phyloP scores from a whole-genome alignment of 2,797 vertebrate genomes.

The Danio choprae region DNA sequence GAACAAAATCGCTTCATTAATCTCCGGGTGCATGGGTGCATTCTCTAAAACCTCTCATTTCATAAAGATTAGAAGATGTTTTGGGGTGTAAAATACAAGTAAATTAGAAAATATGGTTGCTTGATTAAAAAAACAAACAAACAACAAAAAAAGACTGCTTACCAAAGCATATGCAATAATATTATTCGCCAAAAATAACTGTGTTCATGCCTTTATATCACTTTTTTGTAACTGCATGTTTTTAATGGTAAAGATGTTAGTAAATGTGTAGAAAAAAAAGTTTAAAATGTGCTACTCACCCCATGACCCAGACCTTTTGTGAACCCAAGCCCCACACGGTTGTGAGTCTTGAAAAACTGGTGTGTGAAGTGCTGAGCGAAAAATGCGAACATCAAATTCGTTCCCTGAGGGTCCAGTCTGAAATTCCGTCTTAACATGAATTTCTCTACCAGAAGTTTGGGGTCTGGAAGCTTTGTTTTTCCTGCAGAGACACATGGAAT shows the following conservation, averaged over 20 bases:
- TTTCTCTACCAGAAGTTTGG: conserved; percentile 75
- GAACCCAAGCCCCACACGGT: conserved; percentile 82
- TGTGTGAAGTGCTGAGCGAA: conserved; percentile 98
- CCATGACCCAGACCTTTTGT: conserved; percentile 91
- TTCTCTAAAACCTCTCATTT: too few relatives aligned
- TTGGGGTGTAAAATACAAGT: too few relatives aligned
- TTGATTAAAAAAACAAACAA: too few relatives aligned
- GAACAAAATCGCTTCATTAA: too few relatives aligned
- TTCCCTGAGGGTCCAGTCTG: conserved; percentile 85
- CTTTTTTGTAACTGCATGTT: too few relatives aligned
- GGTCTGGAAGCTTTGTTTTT: conserved; percentile 84
- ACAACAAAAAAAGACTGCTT: too few relatives aligned
- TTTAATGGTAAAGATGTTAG: not conserved
- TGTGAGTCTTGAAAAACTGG: conserved; percentile 93
- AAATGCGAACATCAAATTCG: conserved; percentile 95
- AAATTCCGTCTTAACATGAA: conserved; percentile 86
- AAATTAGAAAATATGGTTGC: too few relatives aligned
- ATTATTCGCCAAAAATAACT: too few relatives aligned
- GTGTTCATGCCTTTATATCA: too few relatives aligned
- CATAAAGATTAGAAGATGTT: too few relatives aligned
- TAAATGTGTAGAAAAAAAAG: not conserved
- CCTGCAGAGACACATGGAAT: conserved; percentile 73
- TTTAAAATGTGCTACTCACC: conserved; percentile 75
- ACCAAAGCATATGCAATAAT: too few relatives aligned
- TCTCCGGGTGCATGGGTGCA: too few relatives aligned